phyloP scores from a whole-genome alignment of 2,888 invertebrate species.

The Pseudolycoriella hygida region DNA sequence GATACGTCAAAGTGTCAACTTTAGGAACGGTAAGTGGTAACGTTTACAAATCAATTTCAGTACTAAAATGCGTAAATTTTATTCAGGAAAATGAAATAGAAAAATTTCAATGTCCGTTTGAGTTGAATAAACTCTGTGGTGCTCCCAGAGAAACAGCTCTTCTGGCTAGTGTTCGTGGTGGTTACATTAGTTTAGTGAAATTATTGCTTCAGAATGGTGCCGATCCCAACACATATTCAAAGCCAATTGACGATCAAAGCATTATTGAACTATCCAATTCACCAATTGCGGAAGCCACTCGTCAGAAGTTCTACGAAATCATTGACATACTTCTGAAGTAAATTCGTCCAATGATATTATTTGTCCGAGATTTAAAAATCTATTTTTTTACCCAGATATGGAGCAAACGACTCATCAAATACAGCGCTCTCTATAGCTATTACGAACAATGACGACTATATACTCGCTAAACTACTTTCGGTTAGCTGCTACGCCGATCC shows the following conservation, averaged over 20 bases:
- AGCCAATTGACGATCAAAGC: conserved; percentile 27
- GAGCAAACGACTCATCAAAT: conserved; percentile 76
- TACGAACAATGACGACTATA: conserved; percentile 49
- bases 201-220: conserved; percentile 61
- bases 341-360: too few relatives aligned
- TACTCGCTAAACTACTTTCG: conserved; percentile 67
- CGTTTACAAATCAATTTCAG: conserved; percentile 13
- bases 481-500: conserved; percentile 81
- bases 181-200: conserved; percentile 51
- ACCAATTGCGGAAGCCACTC: conserved; percentile 27
- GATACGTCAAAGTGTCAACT: conserved; percentile 19
- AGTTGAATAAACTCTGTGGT: conserved; percentile 55
- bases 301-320: conserved; percentile 25
- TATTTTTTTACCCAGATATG: conserved; percentile 34
- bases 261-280: conserved; percentile 18
- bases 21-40: conserved; percentile 23
- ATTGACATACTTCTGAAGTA: conserved; percentile 25
- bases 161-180: conserved; percentile 60
- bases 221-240: conserved; percentile 53
- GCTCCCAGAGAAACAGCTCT: conserved; percentile 67
- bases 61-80: conserved; percentile 16
- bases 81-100: conserved; percentile 18
- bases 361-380: background rate
- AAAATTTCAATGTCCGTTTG: conserved; percentile 45
- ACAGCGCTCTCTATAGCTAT: conserved; percentile 65